Base-by-base conservation (phyloP, 2,113 vertebrate genomes). In the Laterallus jamaicensis region DNA sequence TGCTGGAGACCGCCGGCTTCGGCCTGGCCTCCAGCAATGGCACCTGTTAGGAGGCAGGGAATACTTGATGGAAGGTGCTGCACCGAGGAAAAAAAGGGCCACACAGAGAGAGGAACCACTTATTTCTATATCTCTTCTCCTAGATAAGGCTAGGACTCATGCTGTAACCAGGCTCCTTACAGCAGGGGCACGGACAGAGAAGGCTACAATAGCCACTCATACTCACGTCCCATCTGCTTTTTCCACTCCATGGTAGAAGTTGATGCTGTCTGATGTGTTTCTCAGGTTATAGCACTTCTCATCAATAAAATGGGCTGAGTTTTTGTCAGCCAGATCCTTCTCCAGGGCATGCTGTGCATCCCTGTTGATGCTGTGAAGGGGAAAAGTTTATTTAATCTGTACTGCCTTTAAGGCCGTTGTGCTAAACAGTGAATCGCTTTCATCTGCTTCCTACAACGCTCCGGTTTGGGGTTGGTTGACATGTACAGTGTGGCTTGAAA, bases 281-380 rank as follows among this genome's bases (percentile, higher is more conserved):
- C 88, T 95, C 64, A 97, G 91, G 58, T 97, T 97, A 66, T 95
- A 97, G 82, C 96, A 97, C 54, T 93, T 94, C 63, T 97, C 96
- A 10, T 97, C 96, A 22, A 97, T 98, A 60, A 95, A 94, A 86
- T 93, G 86, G 17, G 95, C 95, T 3, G 97, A 92, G 59, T 35
- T 87, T 78, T 98, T 97, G 83, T 98, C 96, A 79, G 94, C 94
- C 3, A 98, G 55, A 77, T 97, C 97, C 44, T 79, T 68, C 79
- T 97, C 97, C 47, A 97, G 84, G 11, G 94, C 82, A 1, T 97
- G 98, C 25, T 98, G 97, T 21, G 80, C 95, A 28, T 96, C 93
- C 66, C 97, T 95, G 82, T 98, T 97, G 60, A 88, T 81, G 31
- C 96, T 97, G 67, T 70, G 37, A 74, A 82, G 50, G 12, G 17